Percentiles rank a stretch among this genome's conserved stretches.
Evolutionary conservation across 92 coral and sea anemone species (phyloP).

Genomic region (Actinostola sp.): DNA sequence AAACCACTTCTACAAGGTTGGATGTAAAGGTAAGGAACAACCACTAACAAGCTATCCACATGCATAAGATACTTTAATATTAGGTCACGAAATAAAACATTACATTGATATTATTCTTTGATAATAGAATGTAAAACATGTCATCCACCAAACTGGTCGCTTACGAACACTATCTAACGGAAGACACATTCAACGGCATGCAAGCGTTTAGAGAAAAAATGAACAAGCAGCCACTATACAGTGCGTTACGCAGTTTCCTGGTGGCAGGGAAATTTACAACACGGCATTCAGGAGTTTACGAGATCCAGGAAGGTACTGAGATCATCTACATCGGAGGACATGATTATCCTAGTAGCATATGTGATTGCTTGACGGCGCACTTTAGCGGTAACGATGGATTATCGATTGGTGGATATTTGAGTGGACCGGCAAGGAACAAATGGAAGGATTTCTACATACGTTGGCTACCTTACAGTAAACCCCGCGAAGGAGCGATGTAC

Average conservation of each 20-base stretch:
- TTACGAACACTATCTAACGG: slow-evolving; percentile 68
- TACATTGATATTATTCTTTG: too few species aligned
- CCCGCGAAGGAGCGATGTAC: slow-evolving; percentile 79
- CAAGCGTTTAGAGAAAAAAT: slow-evolving; percentile 73
- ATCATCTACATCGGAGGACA: slow-evolving; percentile 89
- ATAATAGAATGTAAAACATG: neutral
- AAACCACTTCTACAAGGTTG: too few species aligned
- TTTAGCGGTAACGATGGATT: slow-evolving; percentile 91
- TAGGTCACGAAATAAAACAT: too few species aligned
- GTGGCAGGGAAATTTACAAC: slow-evolving; percentile 50
- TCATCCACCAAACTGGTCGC: slow-evolving; percentile 52
- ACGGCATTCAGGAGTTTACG: slow-evolving; percentile 84
- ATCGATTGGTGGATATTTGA: slow-evolving; percentile 74
- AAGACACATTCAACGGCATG: slow-evolving; percentile 62
- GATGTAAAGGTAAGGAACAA: too few species aligned
- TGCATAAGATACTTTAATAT: too few species aligned
- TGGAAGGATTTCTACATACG: slow-evolving; percentile 85
- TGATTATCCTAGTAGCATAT: slow-evolving; percentile 66
- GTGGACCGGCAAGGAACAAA: slow-evolving; percentile 76
- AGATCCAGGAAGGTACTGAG: slow-evolving; percentile 67
- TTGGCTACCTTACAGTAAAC: slow-evolving; percentile 77
- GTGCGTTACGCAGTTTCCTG: slow-evolving; percentile 80
- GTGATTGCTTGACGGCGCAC: slow-evolving; percentile 83
- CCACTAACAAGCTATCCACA: too few species aligned
- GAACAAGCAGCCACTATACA: slow-evolving; percentile 61